Evolutionary conservation across 2,888 invertebrate genomes (phyloP).

Genomic region (Agrotis segetum): DNA sequence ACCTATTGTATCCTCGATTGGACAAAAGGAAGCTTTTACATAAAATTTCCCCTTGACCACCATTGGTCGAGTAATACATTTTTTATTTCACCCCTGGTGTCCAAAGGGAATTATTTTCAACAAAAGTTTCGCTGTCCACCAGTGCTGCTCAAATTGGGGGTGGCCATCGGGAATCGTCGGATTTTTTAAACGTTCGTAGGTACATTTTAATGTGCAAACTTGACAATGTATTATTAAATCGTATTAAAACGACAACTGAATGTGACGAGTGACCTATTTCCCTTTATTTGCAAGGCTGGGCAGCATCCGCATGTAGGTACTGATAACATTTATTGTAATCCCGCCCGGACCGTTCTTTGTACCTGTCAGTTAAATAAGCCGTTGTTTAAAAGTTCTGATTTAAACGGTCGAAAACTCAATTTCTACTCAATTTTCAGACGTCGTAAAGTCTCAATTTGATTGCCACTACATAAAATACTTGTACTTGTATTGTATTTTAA

Average conservation of each 20-base stretch:
- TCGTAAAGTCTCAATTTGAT: background rate
- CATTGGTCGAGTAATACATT: too few relatives aligned
- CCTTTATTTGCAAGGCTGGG: slow-evolving; percentile 27
- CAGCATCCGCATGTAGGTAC: slow-evolving; percentile 9
- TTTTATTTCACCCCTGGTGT: too few relatives aligned
- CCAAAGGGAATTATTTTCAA: too few relatives aligned
- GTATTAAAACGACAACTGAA: slow-evolving; percentile 13
- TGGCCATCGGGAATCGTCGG: too few relatives aligned
- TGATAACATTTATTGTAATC: slow-evolving; percentile 37
- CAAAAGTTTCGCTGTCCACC: too few relatives aligned
- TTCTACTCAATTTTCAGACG: background rate
- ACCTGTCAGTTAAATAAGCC: slow-evolving; percentile 33
- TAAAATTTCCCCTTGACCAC: too few relatives aligned
- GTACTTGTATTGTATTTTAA: background rate
- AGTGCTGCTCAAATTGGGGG: too few relatives aligned
- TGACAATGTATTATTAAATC: slow-evolving; percentile 5
- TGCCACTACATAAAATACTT: too few relatives aligned
- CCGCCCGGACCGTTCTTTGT: slow-evolving; percentile 18
- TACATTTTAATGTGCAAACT: too few relatives aligned
- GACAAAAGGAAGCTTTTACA: too few relatives aligned
- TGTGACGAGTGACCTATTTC: slow-evolving; percentile 25
- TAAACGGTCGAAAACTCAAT: slow-evolving; percentile 4
- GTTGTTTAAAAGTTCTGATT: slow-evolving; percentile 29
- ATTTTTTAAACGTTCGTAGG: too few relatives aligned
- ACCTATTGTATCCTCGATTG: too few relatives aligned